Conservation (phyloP, 2,113 vertebrate species). For the Motacilla alba region DNA sequence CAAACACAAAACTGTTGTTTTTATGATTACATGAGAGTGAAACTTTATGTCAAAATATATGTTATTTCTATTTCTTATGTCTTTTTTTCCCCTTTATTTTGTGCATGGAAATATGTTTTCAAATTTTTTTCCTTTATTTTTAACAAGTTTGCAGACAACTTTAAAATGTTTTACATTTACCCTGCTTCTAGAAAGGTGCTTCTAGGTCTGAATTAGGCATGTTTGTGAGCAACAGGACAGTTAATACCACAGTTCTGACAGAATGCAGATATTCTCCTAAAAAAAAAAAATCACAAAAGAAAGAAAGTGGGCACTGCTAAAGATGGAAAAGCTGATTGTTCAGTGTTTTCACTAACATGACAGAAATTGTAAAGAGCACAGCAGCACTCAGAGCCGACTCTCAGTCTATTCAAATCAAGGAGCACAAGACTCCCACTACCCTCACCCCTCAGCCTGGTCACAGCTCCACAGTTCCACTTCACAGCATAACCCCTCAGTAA, state of each 20-base stretch:
- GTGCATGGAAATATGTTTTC: background rate
- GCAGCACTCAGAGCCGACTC: background rate
- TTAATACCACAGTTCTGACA: background rate
- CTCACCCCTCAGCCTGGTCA: background rate
- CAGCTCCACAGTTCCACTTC: background rate
- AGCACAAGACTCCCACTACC: background rate
- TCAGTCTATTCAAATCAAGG: background rate
- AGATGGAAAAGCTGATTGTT: background rate
- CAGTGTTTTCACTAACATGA: background rate
- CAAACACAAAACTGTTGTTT: background rate
- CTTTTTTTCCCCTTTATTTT: background rate
- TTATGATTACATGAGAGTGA: background rate
- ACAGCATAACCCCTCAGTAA: rapidly evolving
- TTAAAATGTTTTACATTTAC: background rate
- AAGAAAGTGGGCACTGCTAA: background rate
- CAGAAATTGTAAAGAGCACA: rapidly evolving
- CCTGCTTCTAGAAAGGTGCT: background rate
- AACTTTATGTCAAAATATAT: background rate
- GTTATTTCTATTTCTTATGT: background rate
- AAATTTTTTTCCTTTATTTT: background rate
- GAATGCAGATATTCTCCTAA: background rate
- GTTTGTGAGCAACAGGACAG: background rate
- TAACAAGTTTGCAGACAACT: background rate
- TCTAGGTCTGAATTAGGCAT: background rate
- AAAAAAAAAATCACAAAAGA: background rate